A percentile compares a stretch with the other conserved stretches of the same genome.
Evolutionary conservation across 2,888 invertebrate genomes (phyloP).

Genomic region (Vanessa cardui): DNA sequence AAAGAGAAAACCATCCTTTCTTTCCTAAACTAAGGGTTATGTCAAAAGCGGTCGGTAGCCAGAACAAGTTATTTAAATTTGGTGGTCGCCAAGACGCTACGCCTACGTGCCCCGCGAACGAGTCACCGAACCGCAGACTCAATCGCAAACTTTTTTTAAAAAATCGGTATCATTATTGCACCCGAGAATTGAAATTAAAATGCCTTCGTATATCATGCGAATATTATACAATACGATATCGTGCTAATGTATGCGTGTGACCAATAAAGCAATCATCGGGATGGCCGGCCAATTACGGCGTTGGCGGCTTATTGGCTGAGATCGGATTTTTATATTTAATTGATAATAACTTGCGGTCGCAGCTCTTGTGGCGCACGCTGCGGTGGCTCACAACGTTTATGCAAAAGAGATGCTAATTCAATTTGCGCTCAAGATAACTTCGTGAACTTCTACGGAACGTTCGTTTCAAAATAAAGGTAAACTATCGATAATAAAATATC

Average conservation of each 20-base stretch:
- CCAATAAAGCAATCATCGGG: constrained; percentile 79
- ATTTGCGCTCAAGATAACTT: constrained; percentile 61
- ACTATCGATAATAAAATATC: constrained; percentile 24
- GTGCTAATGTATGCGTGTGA: constrained; percentile 58
- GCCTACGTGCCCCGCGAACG: constrained; percentile 53
- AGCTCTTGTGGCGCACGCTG: constrained; percentile 47
- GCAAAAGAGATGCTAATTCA: constrained; percentile 75
- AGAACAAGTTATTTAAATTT: constrained; percentile 79
- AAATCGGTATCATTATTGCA: constrained; percentile 44
- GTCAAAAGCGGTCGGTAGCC: constrained; percentile 71
- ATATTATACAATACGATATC: constrained; percentile 55
- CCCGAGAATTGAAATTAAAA: constrained; percentile 60
- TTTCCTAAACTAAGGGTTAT: constrained; percentile 62
- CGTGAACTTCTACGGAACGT: constrained; percentile 27
- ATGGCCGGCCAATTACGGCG: constrained; percentile 70
- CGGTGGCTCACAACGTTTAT: constrained; percentile 63
- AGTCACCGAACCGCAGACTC: constrained; percentile 33
- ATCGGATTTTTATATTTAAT: constrained; percentile 79
- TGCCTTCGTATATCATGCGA: constrained; percentile 52
- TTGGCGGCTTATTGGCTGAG: constrained; percentile 66
- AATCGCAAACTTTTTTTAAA: constrained; percentile 46
- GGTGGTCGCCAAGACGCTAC: constrained; percentile 59
- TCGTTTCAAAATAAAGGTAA: constrained; percentile 23
- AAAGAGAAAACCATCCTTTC: constrained; percentile 49
- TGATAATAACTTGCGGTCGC: constrained; percentile 62